A percentile compares a stretch with the other conserved stretches of the same genome.
Evolutionary conservation across 2,797 vertebrate species (phyloP).

Genomic region (Microctenopoma lineatum): DNA sequence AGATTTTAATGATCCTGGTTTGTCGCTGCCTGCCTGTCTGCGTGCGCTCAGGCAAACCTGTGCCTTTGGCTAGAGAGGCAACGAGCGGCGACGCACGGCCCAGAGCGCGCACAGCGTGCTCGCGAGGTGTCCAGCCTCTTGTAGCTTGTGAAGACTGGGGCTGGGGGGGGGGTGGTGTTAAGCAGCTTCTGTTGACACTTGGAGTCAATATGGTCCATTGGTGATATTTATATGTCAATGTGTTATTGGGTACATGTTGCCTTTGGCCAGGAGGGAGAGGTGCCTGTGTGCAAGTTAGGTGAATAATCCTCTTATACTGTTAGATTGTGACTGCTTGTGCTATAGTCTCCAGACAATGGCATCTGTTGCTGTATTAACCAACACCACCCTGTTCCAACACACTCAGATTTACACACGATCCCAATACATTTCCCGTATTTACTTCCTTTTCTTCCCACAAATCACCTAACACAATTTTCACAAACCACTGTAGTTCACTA

Average conservation of each 20-base stretch:
- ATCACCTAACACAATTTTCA: not conserved
- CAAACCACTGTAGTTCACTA: not conserved
- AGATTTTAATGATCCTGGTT: slow-evolving; percentile 60
- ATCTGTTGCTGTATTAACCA: slow-evolving; percentile 46
- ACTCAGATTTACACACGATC: not conserved
- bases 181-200: slow-evolving; percentile 58
- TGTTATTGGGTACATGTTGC: slow-evolving; percentile 44
- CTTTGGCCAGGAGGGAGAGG: slow-evolving; percentile 6
- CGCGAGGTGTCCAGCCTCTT: slow-evolving; percentile 14
- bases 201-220: slow-evolving; percentile 69
- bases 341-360: slow-evolving; percentile 60
- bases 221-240: slow-evolving; percentile 40
- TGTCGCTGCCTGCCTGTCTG: slow-evolving; percentile 12
- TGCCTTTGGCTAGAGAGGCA: slow-evolving; percentile 23
- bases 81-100: slow-evolving; percentile 22
- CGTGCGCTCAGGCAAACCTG: slow-evolving; percentile 45
- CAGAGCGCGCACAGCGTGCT: slow-evolving; percentile 28
- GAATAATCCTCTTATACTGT: slow-evolving; percentile 66
- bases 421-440: not conserved
- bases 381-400: not conserved
- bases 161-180: slow-evolving; percentile 38
- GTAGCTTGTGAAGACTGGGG: slow-evolving; percentile 24
- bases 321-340: slow-evolving; percentile 28
- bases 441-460: not conserved
- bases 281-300: slow-evolving; percentile 2